Evolutionary conservation across 2,113 vertebrate species (phyloP).

Genomic region (Psittacara wagleri): DNA sequence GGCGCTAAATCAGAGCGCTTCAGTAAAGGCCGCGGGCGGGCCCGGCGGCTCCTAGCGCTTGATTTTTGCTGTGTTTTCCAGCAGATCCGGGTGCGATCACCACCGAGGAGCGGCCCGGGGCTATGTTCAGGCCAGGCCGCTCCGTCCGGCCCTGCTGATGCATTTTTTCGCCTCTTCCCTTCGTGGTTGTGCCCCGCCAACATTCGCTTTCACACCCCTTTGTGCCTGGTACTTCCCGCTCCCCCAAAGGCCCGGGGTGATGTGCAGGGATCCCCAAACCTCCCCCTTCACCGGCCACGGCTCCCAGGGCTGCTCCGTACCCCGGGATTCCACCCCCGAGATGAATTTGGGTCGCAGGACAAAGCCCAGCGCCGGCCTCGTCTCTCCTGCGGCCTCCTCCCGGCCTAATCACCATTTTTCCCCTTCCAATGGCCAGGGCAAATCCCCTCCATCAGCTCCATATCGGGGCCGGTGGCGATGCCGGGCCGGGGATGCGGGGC

Average conservation of each 20-base stretch:
- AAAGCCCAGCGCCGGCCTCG: not conserved
- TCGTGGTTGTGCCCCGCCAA: accelerated
- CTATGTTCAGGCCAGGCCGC: not conserved
- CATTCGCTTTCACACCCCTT: not conserved
- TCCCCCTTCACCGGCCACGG: accelerated
- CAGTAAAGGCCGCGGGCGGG: not conserved
- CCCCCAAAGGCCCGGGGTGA: not conserved
- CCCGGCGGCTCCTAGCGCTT: not conserved
- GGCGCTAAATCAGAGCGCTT: not conserved
- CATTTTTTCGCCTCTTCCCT: not conserved
- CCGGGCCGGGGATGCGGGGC: accelerated
- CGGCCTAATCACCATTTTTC: not conserved
- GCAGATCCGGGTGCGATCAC: not conserved
- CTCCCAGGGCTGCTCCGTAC: too few species aligned
- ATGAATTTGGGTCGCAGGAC: not conserved
- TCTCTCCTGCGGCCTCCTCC: not conserved
- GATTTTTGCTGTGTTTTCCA: not conserved
- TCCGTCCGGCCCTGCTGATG: not conserved
- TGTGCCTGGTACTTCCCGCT: not conserved
- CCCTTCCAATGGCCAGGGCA: not conserved
- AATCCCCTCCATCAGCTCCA: not conserved
- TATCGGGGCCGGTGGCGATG: not conserved
- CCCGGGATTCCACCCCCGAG: not conserved
- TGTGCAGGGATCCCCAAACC: not conserved
- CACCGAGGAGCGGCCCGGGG: accelerated